Evolutionary conservation across 2,888 invertebrate genomes (phyloP), one percentile per base, ranked within the genome.

Genomic region (Trachelus iudaicus): DNA sequence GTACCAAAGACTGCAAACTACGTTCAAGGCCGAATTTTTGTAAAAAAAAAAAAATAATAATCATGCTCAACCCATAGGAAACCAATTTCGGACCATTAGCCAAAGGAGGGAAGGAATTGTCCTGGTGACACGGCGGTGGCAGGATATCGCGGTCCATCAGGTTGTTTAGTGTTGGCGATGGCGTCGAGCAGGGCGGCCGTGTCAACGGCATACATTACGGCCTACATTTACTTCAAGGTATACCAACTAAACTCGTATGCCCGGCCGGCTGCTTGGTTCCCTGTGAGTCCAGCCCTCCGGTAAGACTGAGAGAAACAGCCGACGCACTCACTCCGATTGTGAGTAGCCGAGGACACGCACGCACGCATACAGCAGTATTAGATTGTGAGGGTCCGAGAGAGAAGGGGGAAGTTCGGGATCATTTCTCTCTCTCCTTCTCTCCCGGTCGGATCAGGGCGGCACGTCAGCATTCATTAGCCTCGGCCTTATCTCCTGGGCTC

Each of bases 161-260:
- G 85, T 90, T 89, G 89, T 90, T 90, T 90, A 90, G 89, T 89
- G 87, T 86, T 86, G 85, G 84, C 87, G 87, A 85, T 86, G 86
- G 86, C 87, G 86, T 88, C 89, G 87, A 85, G 85, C 89, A 88
- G 88, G 89, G 89, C 87, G 89, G 88, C 88, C 89, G 83, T 85
- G 89, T 89, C 89, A 87, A 83, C 87, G 86, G 85, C 83, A 87
- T 88, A 90, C 89, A 87, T 90, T 90, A 90, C 88, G 86, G 85
- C 85, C 87, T 84, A 85, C 88, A 86, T 88, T 88, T 86, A 85
- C 85, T 81, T 81, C 80, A 81, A 83, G 83, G 83, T 85, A 85
- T 86, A 85, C 79, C 79, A 79, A 74, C 80, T 81, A 76, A 80
- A 77, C 79, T 79, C 76, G 71, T 30, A 71, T 71, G 71, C 71